A percentile compares a stretch with the other conserved stretches of the same genome.
Evolutionary conservation across 1,140 invertebrate species (phyloP).

Genomic region (Lucilia sericata): DNA sequence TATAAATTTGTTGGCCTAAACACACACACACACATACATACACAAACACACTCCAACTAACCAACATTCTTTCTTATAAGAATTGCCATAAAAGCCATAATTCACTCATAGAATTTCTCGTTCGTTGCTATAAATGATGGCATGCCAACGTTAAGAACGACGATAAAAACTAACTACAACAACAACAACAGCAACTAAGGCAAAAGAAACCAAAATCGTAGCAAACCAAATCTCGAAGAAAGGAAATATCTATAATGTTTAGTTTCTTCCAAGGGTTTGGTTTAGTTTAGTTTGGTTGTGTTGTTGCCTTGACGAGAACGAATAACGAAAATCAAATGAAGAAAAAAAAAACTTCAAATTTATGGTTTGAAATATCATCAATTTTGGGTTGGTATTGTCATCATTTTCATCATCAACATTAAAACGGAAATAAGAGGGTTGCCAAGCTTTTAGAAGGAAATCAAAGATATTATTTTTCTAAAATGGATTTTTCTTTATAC

Average conservation of each 20-base stretch:
- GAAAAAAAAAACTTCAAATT: not conserved
- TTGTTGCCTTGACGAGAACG: not conserved
- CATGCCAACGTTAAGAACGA: constrained; percentile 3
- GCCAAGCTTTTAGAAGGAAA: not conserved
- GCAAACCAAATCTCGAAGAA: constrained; percentile 9
- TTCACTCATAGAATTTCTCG: constrained; percentile 12
- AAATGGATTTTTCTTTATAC: no score
- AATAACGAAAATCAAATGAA: not conserved
- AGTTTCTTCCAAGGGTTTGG: not conserved
- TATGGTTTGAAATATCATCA: constrained; percentile 28
- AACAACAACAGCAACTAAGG: not conserved
- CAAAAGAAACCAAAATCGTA: not conserved
- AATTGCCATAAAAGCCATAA: constrained; percentile 26
- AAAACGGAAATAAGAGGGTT: constrained; percentile 36
- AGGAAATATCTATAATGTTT: not conserved
- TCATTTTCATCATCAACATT: constrained; percentile 44
- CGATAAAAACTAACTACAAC: not conserved
- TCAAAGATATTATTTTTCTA: no score
- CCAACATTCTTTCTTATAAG: constrained; percentile 5
- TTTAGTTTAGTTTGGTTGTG: not conserved
- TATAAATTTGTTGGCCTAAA: not conserved
- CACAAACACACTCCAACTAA: not conserved
- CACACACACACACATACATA: not conserved
- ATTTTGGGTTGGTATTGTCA: constrained; percentile 33
- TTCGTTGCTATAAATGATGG: constrained; percentile 20